Evolutionary conservation across 2,888 invertebrate species (phyloP), one percentile per base, ranked within the genome.

Genomic region (Perizoma affinitatum): DNA sequence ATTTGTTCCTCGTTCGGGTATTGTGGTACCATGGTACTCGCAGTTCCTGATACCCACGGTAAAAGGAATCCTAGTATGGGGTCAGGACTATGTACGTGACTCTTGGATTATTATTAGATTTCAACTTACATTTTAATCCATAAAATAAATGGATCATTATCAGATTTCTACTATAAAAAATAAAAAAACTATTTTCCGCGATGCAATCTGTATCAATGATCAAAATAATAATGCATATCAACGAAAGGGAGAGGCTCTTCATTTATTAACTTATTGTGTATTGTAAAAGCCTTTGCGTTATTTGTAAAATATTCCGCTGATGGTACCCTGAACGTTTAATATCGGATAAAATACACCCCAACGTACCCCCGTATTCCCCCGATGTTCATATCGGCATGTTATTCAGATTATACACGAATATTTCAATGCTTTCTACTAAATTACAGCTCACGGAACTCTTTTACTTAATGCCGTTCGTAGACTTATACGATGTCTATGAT

Each of bases 391-490:
- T 92, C 86, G 89, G 87, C 90, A 92, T 92, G 92, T 91, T 92
- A 91, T 91, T 90, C 88, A 89, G 90, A 92, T 90, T 91, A 91
- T 88, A 91, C 91, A 92, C 90, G 91, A 91, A 91, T 90, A 90
- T 90, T 91, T 91, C 92, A 90, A 91, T 90, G 92, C 91, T 91
- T 90, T 92, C 89, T 91, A 90, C 89, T 89, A 91, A 92, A 92
- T 92, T 91, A 91, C 88, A 87, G 86, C 85, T 83, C 87, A 89
- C 88, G 89, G 80, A 86, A 87, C 84, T 87, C 87, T 89, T 90
- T 88, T 86, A 86, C 85, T 86, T 86, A 87, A 87, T 83, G 84
- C 83, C 79, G 80, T 81, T 76, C 77, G 75, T 79, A 72, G 82
- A 72, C 62, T 61, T 60, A 61, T 63, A 65, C 55, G 50, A 50